Evolutionary conservation across 2,888 invertebrate species (phyloP).

Genomic region (Dendrolimus houi): DNA sequence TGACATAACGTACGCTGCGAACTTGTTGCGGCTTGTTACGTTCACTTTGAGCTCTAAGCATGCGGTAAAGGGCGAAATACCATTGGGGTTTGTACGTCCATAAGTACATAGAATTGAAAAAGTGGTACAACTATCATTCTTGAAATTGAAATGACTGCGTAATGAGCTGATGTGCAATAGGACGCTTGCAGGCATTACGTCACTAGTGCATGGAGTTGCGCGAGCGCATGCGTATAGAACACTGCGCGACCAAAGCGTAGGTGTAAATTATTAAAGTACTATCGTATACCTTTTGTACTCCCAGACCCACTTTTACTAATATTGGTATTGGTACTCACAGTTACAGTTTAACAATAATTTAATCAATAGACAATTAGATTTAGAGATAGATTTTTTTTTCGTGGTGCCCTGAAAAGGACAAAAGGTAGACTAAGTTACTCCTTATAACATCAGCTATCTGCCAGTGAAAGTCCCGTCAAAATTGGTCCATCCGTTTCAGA

Average conservation of each 20-base stretch:
- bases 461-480: too few relatives aligned
- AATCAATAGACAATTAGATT: too few relatives aligned
- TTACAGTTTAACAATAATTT: too few relatives aligned
- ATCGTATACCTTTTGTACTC: not conserved
- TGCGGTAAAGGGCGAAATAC: constrained; percentile 9
- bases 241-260: not conserved
- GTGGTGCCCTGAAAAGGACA: too few relatives aligned
- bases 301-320: not conserved
- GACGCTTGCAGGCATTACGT: constrained; percentile 40
- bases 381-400: too few relatives aligned
- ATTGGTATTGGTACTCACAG: too few relatives aligned
- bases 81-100: constrained; percentile 6
- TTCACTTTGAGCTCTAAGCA: constrained; percentile 9
- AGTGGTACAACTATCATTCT: not conserved
- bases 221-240: constrained; percentile 19
- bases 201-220: constrained; percentile 30
- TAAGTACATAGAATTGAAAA: too few relatives aligned
- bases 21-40: constrained; percentile 4
- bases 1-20: constrained; percentile 35
- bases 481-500: too few relatives aligned
- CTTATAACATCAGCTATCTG: too few relatives aligned
- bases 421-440: too few relatives aligned
- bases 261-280: not conserved
- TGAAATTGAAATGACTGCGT: constrained; percentile 7
- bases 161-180: constrained; percentile 20